Conservation (phyloP, 2,113 vertebrate species). For the Dermatemys mawii region DNA sequence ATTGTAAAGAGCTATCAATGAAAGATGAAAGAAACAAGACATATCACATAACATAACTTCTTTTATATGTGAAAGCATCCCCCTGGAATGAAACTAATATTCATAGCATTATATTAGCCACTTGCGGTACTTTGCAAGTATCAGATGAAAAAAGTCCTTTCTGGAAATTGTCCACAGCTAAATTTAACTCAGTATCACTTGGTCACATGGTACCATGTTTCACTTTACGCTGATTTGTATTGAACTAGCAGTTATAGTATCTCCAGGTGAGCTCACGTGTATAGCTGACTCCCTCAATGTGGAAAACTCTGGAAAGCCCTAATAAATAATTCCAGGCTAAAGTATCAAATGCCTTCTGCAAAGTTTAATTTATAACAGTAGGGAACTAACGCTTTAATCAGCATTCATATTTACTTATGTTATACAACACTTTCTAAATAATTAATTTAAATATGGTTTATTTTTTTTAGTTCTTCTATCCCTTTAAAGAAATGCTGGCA, state of each 20-base stretch:
- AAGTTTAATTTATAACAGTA: conserved; percentile 15
- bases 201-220: conserved; percentile 73
- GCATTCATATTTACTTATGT: conserved; percentile 5
- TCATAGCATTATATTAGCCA: background rate
- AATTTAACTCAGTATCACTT: conserved; percentile 80
- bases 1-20: background rate
- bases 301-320: conserved; percentile 69
- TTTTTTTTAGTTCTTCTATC: conserved; percentile 31
- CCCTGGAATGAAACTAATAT: background rate
- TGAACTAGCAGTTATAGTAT: conserved; percentile 71
- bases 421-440: background rate
- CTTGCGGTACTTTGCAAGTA: conserved; percentile 33
- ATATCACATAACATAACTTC: fast-evolving
- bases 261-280: conserved; percentile 50
- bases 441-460: background rate
- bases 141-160: conserved; percentile 64
- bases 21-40: background rate
- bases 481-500: background rate
- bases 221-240: conserved; percentile 70
- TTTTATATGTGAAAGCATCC: background rate
- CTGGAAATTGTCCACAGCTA: conserved; percentile 69
- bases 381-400: background rate
- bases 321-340: conserved; percentile 78
- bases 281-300: conserved; percentile 64
- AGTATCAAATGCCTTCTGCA: conserved; percentile 69